These are phyloP conservation scores for Pteropus rufus DNA, from an alignment of 2,797 vertebrate genomes.

Conservation along the genomic window DNA sequence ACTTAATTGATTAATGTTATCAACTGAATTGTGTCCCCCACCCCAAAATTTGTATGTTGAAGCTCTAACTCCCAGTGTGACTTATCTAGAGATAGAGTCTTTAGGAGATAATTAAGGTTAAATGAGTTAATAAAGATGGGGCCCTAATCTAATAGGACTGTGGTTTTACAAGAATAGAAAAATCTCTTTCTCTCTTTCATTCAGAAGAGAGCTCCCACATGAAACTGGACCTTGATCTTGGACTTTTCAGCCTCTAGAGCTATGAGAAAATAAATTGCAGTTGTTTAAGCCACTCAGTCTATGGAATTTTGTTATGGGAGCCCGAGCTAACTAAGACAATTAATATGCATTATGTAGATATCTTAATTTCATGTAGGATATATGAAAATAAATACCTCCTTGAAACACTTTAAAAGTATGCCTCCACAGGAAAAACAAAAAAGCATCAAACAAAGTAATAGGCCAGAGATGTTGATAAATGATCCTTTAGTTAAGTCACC, in stretches of 20 bases:
- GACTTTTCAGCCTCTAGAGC: not conserved
- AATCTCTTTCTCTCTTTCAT: not conserved
- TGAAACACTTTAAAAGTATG: conserved; percentile 67
- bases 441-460: conserved; percentile 49
- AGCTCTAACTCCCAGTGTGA: not conserved
- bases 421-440: conserved; percentile 48
- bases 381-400: conserved; percentile 60
- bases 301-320: not conserved
- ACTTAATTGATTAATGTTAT: not conserved
- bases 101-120: not conserved
- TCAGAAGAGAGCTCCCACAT: not conserved
- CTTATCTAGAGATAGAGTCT: not conserved
- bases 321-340: not conserved
- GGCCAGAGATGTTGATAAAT: not conserved
- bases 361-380: conserved; percentile 60
- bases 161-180: not conserved
- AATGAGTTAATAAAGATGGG: not conserved
- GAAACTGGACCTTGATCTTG: not conserved
- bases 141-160: not conserved
- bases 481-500: not conserved
- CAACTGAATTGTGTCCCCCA: not conserved
- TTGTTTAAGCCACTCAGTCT: not conserved
- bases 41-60: not conserved
- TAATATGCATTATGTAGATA: not conserved
- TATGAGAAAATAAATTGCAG: not conserved